Evolutionary conservation across 2,888 invertebrate genomes (phyloP).

Genomic region (Lissonota sp.): DNA sequence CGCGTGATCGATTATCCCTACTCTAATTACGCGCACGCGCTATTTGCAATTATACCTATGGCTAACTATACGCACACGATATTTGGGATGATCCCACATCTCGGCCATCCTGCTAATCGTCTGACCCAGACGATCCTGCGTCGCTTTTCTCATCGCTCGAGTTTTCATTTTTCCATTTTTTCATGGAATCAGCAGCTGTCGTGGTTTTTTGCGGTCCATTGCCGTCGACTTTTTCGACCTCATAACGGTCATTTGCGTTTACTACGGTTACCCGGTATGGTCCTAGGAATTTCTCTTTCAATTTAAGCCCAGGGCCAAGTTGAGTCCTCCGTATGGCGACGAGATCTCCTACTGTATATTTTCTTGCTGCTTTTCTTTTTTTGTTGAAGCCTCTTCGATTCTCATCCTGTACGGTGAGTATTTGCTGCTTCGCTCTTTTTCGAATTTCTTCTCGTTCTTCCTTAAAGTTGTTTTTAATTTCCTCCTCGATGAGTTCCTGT

Average conservation of each 20-base stretch:
- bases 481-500: slow-evolving; percentile 64
- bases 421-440: slow-evolving; percentile 42
- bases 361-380: slow-evolving; percentile 48
- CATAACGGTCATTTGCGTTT: slow-evolving; percentile 32
- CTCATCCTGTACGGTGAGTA: slow-evolving; percentile 57
- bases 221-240: slow-evolving; percentile 36
- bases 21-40: no score
- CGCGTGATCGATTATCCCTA: no score
- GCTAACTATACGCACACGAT: no score
- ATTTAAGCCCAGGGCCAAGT: slow-evolving; percentile 76
- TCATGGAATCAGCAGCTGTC: slow-evolving; percentile 45
- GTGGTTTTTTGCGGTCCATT: slow-evolving; percentile 28
- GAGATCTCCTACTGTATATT: slow-evolving; percentile 65
- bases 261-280: slow-evolving; percentile 70
- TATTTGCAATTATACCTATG: no score
- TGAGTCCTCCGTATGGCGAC: slow-evolving; percentile 78
- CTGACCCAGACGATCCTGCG: slow-evolving; percentile 17
- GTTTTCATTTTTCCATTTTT: slow-evolving; percentile 26
- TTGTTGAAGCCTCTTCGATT: slow-evolving; percentile 48
- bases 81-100: no score
- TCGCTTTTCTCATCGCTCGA: background rate
- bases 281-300: slow-evolving; percentile 64
- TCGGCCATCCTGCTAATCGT: slow-evolving; percentile 40
- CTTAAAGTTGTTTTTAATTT: slow-evolving; percentile 23
- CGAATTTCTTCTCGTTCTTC: slow-evolving; percentile 28